Base-by-base conservation (phyloP, 1,140 invertebrate species). In the Phenacoccus solenopsis region DNA sequence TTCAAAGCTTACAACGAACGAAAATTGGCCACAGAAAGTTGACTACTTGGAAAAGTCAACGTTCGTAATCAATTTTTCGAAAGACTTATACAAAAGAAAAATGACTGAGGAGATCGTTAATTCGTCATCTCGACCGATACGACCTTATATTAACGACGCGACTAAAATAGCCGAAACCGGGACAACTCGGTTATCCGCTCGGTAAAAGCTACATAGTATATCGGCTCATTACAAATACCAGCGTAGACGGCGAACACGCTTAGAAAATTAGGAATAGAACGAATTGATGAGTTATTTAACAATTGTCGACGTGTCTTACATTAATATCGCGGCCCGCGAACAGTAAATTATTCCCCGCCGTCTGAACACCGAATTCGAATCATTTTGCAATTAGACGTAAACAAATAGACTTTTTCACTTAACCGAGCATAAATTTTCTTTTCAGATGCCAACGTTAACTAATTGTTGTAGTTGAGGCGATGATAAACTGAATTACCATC, bases 381-480 rank as follows among this genome's bases (percentile, higher is more conserved):
- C 59, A 64, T 64, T 64, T 64, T 64, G 59, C 59, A 64, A 64
- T 64, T 64, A 64, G 59, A 64, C 59, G 59, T 64, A 64, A 25
- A 64, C 59, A 64, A 64, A 64, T 64, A 64, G 38, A 49, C 20
- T 49, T 49, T 49, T 49, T 49, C 38, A 49, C 38, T 49, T 49
- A 49, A 49, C 38, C 38, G 20, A 49, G 38, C 38, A 49, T 49
- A 49, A 49, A 49, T 49, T 49, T 49, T 49, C 38, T 49, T 49
- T 49, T 49, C 20, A 49, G 12, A 49, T 49, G 38, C 38, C 38
- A 49, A 16, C 38, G 38, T 49, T 49, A 49, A 49, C 38, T 49
- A 49, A 49, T 49, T 49, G 16, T 49, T 49, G 20, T 49, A 49
- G 38, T 49, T 49, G 5, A 49, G 38, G 38, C 38, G 38, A 49